These are phyloP conservation scores for Oceanodroma leucorhoa DNA, from an alignment of 2,797 vertebrate genomes.

Conservation along the genomic window DNA sequence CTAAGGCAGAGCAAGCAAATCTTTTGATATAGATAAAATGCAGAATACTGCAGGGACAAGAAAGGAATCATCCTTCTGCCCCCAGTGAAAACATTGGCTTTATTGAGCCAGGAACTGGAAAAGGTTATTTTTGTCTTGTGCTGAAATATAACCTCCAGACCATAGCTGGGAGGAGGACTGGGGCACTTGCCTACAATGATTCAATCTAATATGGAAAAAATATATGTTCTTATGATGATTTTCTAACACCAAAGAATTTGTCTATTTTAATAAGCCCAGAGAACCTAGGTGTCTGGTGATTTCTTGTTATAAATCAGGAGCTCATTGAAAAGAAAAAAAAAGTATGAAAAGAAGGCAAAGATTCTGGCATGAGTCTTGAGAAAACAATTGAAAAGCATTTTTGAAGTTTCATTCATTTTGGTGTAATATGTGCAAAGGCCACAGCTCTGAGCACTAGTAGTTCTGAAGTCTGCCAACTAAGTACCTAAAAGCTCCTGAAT, in stretches of 20 bases:
- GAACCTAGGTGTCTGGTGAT: slow-evolving; percentile 65
- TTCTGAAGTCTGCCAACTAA: slow-evolving; percentile 48
- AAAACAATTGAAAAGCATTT: slow-evolving; percentile 57
- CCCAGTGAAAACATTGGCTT: neutral
- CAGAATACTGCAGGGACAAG: neutral
- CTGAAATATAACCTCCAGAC: slow-evolving; percentile 14
- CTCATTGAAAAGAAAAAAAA: slow-evolving; percentile 64
- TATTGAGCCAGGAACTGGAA: slow-evolving; percentile 4
- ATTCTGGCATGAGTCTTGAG: slow-evolving; percentile 40
- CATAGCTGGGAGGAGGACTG: neutral
- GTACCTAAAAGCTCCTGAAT: slow-evolving; percentile 16
- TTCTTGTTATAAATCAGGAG: slow-evolving; percentile 72
- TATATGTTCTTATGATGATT: slow-evolving; percentile 14
- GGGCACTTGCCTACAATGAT: slow-evolving; percentile 9
- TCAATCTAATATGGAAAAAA: slow-evolving; percentile 53
- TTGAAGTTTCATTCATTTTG: slow-evolving; percentile 46
- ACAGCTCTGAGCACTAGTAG: neutral
- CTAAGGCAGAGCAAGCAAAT: neutral
- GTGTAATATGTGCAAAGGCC: slow-evolving; percentile 20
- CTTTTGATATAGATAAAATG: neutral
- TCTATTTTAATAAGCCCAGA: slow-evolving; percentile 73
- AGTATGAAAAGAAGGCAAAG: slow-evolving; percentile 24
- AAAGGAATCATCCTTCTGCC: neutral
- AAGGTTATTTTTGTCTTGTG: neutral
- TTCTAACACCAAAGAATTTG: slow-evolving; percentile 68